A percentile compares a stretch with the other conserved stretches of the same genome.
These are phyloP conservation scores for Galaxea fascicularis DNA, from an alignment of 92 coral and sea anemone species.

Conservation along the genomic window DNA sequence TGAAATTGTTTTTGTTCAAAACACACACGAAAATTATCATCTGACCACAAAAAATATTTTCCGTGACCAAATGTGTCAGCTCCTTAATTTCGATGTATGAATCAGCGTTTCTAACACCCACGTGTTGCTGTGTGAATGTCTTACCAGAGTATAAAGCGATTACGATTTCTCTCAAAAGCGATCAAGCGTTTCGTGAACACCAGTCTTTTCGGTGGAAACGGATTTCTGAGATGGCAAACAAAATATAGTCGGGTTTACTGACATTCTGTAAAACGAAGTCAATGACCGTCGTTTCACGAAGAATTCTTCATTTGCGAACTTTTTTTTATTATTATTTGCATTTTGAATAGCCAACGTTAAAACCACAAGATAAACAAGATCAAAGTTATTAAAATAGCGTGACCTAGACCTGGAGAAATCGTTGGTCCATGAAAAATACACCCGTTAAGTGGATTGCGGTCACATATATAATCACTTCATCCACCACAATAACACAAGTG, in stretches of 20 bases:
- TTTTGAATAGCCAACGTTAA: neutral
- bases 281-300: too few species aligned
- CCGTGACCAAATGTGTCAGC: neutral
- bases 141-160: too few species aligned
- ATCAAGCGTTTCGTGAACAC: too few species aligned
- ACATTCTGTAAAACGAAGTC: neutral
- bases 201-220: neutral
- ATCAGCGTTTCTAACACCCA: constrained; percentile 37
- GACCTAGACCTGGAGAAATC: neutral
- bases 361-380: neutral
- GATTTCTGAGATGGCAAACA: neutral
- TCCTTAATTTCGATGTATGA: constrained; percentile 6
- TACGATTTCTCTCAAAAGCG: too few species aligned
- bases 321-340: too few species aligned
- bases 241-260: too few species aligned
- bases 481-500: neutral
- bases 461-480: neutral
- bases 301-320: neutral
- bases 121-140: neutral
- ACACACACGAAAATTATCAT: neutral
- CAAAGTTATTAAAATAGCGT: neutral
- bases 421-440: neutral
- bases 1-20: neutral
- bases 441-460: neutral
- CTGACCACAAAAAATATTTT: neutral